Evolutionary conservation across 2,888 invertebrate species (phyloP), one percentile per base, ranked within the genome.

Genomic region (Lycophotia porphyrea): DNA sequence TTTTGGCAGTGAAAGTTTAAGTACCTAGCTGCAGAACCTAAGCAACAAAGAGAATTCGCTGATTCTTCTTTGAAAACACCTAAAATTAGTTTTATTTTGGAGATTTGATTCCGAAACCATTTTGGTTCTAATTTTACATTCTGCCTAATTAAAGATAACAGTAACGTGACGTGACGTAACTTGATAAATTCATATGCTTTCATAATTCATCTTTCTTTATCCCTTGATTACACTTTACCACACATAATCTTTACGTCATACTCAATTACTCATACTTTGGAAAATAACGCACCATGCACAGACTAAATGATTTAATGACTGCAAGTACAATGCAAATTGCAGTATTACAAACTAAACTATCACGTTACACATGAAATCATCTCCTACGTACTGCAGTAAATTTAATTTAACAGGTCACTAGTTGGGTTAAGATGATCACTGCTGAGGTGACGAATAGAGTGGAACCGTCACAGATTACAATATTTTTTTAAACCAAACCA

Each of bases 351-450:
- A 81, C 74, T 67, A 63, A 66, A 84, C 47, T 86, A 86, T 88
- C 73, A 44, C 74, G 82, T 87, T 88, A 83, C 83, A 81, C 76
- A 84, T 86, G 78, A 87, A 87, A 71, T 84, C 84, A 85, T 82
- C 82, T 81, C 76, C 78, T 84, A 81, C 78, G 74, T 82, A 68
- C 64, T 72, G 78, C 73, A 73, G 82, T 81, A 81, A 87, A 86
- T 78, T 76, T 78, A 93, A 94, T 95, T 95, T 94, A 92, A 93
- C 92, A 93, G 93, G 93, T 93, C 93, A 93, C 85, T 90, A 88
- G 90, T 84, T 91, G 87, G 91, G 90, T 90, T 92, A 89, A 90
- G 89, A 89, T 66, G 73, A 63, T 71, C 90, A 90, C 81, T 88
- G 89, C 86, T 88, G 84, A 89, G 87, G 83, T 86, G 87, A 80